These are phyloP conservation scores for Poecile atricapillus DNA, from an alignment of 2,113 vertebrate species.

Conservation along the genomic window DNA sequence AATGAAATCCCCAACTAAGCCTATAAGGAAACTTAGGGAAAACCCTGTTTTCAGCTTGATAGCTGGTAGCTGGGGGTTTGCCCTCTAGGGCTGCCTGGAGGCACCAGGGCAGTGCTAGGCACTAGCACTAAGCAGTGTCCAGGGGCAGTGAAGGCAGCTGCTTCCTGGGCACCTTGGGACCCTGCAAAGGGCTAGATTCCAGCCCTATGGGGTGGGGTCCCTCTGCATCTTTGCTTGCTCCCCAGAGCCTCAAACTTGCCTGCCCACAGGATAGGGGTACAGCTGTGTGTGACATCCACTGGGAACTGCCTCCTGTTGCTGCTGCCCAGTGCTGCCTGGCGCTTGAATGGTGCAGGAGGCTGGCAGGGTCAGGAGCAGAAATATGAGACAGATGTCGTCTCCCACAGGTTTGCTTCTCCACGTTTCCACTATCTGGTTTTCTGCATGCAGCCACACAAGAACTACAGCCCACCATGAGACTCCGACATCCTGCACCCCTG, in stretches of 20 bases:
- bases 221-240: not conserved
- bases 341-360: not conserved
- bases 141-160: not conserved
- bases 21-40: not conserved
- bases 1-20: not conserved
- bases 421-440: not conserved
- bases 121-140: too few species aligned
- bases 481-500: not conserved
- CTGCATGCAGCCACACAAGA: not conserved
- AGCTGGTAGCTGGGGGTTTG: not conserved
- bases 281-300: rapidly evolving
- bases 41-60: not conserved
- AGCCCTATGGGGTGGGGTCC: rapidly evolving
- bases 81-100: not conserved
- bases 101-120: too few species aligned
- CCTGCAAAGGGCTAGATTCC: not conserved
- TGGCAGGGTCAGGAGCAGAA: not conserved
- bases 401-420: not conserved
- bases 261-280: not conserved
- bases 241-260: not conserved
- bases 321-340: too few species aligned
- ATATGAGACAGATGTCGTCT: not conserved
- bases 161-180: rapidly evolving
- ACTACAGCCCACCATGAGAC: rapidly evolving
- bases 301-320: rapidly evolving